Percentiles rank a stretch among this genome's conserved stretches.
Conservation (phyloP, 1,140 invertebrate genomes). For the Bombus sylvicola region DNA sequence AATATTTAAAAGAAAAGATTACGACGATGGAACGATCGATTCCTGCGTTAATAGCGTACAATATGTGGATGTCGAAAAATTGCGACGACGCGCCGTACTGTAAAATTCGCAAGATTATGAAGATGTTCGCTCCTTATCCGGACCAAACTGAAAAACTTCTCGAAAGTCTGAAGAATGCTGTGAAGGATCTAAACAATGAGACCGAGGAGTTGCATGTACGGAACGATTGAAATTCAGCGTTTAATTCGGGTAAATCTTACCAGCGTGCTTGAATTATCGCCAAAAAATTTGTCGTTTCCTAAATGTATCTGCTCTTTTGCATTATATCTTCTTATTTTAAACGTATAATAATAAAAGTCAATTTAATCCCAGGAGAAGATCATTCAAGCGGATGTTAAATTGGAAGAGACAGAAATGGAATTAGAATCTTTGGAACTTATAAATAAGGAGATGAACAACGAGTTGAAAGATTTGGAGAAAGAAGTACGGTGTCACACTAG, state of each 20-base stretch:
- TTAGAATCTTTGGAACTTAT: slow-evolving; percentile 68
- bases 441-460: slow-evolving; percentile 72
- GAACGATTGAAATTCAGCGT: slow-evolving; percentile 69
- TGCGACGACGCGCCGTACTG: slow-evolving; percentile 63
- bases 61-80: slow-evolving; percentile 58
- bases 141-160: slow-evolving; percentile 73
- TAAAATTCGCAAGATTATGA: slow-evolving; percentile 73
- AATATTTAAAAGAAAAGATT: slow-evolving; percentile 70
- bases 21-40: slow-evolving; percentile 76
- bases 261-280: slow-evolving; percentile 36
- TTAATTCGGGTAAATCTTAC: slow-evolving; percentile 67
- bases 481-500: slow-evolving; percentile 55
- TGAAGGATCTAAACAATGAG: slow-evolving; percentile 68
- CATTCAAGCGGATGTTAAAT: slow-evolving; percentile 73
- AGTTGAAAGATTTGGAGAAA: slow-evolving; percentile 62
- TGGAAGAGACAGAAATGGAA: slow-evolving; percentile 73
- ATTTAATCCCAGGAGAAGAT: slow-evolving; percentile 74
- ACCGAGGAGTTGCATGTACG: slow-evolving; percentile 79
- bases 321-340: background rate
- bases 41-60: slow-evolving; percentile 73
- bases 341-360: background rate
- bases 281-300: background rate
- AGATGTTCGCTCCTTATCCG: slow-evolving; percentile 62
- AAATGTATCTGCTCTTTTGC: background rate
- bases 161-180: slow-evolving; percentile 52